Evolutionary conservation across 2,797 vertebrate genomes (phyloP), one percentile per base, ranked within the genome.

Genomic region (Phylloscopus collybita): DNA sequence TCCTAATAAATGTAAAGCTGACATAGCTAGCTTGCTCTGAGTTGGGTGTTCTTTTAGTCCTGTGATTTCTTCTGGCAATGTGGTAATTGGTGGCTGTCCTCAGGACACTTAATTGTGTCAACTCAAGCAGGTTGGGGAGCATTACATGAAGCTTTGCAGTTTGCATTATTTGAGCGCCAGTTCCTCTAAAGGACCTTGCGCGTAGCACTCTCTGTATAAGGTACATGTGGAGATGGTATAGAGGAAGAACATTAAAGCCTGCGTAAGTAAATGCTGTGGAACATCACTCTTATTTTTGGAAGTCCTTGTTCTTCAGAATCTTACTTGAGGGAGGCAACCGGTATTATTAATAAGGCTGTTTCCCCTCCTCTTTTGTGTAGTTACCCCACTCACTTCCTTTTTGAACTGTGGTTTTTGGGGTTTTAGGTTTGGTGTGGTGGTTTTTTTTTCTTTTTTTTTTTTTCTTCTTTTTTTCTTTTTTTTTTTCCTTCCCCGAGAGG

Each of bases 191-290:
- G 94, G 91, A 95, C 64, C 82, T 95, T 90, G 95, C 5, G 3
- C 38, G 1, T 91, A 72, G 95, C 80, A 73, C 73, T 23, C 93
- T 95, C 60, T 94, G 20, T 94, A 1, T 95, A 73, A 93, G 85
- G 16, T 20, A 34, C 12, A 71, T 79, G 69, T 94, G 94, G 75
- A 96, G 86, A 78, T 95, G 84, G 93, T 93, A 8, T 96, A 96
- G 80, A 91, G 93, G 96, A 95, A 88, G 95, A 96, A 88, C 95
- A 12, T 71, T 96, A 95, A 96, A 96, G 83, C 51, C 86, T 92
- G 94, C 96, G 97, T 97, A 97, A 97, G 97, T 97, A 97, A 96
- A 92, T 93, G 54, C 76, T 84, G 73, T 5, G 3, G 89, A 96
- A 93, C 8, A 30, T 59, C 45, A 5, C 60, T 66, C 87, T 66